Conservation (phyloP, 1,140 invertebrate species). For the Diprion similis region DNA sequence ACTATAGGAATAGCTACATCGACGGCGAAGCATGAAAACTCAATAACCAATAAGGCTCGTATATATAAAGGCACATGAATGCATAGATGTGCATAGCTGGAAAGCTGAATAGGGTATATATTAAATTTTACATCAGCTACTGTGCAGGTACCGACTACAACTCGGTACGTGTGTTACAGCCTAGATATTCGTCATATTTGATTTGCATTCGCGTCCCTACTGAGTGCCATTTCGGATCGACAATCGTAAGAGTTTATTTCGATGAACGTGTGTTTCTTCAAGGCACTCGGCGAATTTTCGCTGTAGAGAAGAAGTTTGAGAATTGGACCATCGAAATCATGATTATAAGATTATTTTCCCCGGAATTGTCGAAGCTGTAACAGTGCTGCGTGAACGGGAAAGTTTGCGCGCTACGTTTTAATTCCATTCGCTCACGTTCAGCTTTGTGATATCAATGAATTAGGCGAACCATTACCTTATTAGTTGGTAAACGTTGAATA, state of each 20-base stretch:
- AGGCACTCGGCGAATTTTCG: neutral
- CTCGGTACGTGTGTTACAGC: neutral
- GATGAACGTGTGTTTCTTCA: neutral
- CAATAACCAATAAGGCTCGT: neutral
- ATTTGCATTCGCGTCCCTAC: neutral
- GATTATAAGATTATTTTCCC: neutral
- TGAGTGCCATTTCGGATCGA: neutral
- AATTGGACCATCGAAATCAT: too few species aligned
- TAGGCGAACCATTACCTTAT: neutral
- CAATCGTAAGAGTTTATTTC: neutral
- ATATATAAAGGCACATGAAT: neutral
- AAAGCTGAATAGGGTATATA: neutral
- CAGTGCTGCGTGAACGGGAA: neutral
- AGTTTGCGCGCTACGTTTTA: neutral
- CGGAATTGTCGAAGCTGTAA: neutral
- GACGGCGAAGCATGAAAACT: constrained; percentile 1
- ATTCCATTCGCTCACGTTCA: neutral
- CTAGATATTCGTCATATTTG: neutral
- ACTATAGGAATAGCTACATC: neutral
- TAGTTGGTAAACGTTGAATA: neutral
- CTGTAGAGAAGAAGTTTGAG: too few species aligned
- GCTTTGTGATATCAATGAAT: neutral
- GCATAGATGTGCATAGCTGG: neutral
- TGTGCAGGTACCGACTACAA: neutral
- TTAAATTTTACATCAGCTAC: neutral